Base-by-base conservation (phyloP, 2,797 vertebrate species). In the Centroberyx gerrardi region DNA sequence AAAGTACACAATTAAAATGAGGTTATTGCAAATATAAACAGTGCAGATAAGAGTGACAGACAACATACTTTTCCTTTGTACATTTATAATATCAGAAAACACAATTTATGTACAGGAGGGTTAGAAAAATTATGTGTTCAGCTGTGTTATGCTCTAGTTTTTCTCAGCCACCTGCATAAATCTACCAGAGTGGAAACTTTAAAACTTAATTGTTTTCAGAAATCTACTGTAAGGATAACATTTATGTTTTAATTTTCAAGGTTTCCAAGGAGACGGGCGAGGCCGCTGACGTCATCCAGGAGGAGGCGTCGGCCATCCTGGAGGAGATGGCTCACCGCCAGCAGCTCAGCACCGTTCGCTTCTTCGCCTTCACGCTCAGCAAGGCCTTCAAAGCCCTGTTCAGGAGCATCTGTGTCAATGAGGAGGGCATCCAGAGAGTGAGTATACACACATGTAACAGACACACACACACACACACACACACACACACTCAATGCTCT, bases 361-460 rank as follows among this genome's bases (percentile, higher is more conserved):
- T 99, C 91, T 98, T 99, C 60, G 98, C 97, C 73, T 98, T 97
- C 87, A 86, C 80, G 0, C 93, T 99, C 76, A 96, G 92, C 90
- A 99, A 99, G 87, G 92, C 97, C 92, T 99, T 99, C 82, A 99
- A 99, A 87, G 90, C 92, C 0, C 93, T 99, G 86, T 99, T 97
- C 92, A 95, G 92, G 61, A 97, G 95, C 74, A 96, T 99, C 83
- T 95, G 94, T 62, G 96, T 99, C 55, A 99, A 99, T 42, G 97
- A 99, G 85, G 98, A 99, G 72, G 98, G 98, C 68, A 94, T 99
- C 86, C 98, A 98, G 90, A 97, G 97, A 89, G 98, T 99, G 87
- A 97, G 97, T 91, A 60, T 0, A 4, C 13, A 28, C 14, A 1
- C 6, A 48, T 48, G 5, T 7, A 5, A 48, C 46, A 48, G 4